Conservation (phyloP, 2,113 vertebrate genomes). For the Reinhardtius hippoglossoides region DNA sequence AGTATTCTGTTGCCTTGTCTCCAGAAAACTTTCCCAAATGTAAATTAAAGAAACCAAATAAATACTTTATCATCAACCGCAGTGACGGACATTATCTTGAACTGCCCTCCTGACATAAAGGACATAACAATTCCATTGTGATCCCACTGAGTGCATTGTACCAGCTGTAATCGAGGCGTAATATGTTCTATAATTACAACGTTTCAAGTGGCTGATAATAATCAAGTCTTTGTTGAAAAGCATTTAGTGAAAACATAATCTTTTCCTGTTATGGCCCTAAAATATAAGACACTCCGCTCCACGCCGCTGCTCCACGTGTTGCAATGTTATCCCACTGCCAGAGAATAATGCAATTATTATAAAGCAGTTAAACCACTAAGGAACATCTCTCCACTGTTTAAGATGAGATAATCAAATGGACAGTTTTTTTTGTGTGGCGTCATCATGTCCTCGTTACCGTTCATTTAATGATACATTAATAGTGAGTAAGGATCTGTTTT, state of each 20-base stretch:
- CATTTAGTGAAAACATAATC: neutral
- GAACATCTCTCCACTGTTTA: neutral
- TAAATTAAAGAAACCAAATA: too few species aligned
- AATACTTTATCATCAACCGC: too few species aligned
- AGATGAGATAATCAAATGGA: neutral
- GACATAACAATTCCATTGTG: neutral
- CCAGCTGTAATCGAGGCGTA: slow-evolving; percentile 6
- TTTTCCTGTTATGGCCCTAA: too few species aligned
- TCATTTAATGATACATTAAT: neutral
- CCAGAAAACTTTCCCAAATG: too few species aligned
- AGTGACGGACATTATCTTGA: too few species aligned
- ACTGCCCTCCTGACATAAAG: too few species aligned
- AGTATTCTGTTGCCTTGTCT: too few species aligned
- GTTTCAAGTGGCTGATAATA: slow-evolving; percentile 21
- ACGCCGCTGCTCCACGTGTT: too few species aligned
- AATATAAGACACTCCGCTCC: too few species aligned
- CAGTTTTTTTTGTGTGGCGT: neutral
- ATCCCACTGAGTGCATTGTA: slow-evolving; percentile 5
- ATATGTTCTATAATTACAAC: slow-evolving; percentile 35
- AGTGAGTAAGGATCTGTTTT: neutral
- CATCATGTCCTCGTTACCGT: neutral
- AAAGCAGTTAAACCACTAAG: neutral
- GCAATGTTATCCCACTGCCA: too few species aligned
- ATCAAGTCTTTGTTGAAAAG: slow-evolving; percentile 31
- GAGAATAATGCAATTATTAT: too few species aligned